These are phyloP conservation scores for Odontomachus brunneus DNA, from an alignment of 1,140 invertebrate species.

Conservation along the genomic window DNA sequence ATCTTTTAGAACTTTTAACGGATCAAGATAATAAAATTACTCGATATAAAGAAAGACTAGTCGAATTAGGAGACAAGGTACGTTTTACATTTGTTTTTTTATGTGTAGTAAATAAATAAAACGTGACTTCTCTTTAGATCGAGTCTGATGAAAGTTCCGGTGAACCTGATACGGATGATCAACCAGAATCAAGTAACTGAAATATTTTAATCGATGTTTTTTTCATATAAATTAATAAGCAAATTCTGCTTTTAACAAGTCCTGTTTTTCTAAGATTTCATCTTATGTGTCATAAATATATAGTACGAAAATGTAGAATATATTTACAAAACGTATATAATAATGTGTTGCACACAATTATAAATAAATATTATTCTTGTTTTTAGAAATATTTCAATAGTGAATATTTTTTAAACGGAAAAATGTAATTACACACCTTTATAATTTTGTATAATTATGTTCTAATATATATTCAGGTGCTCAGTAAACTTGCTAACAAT, in stretches of 20 bases:
- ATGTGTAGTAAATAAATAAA: background rate
- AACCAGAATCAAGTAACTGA: conserved; percentile 79
- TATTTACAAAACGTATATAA: conserved; percentile 55
- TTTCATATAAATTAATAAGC: conserved; percentile 13
- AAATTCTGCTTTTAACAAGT: background rate
- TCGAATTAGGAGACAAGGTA: conserved; percentile 90
- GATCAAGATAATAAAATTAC: conserved; percentile 93
- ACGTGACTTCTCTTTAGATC: conserved; percentile 70
- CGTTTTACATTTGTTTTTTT: background rate
- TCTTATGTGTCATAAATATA: conserved; percentile 11
- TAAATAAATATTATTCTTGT: background rate
- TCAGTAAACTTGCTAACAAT: conserved; percentile 6
- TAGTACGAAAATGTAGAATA: conserved; percentile 26
- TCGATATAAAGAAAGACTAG: conserved; percentile 89
- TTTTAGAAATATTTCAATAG: conserved; percentile 27
- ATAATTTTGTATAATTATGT: background rate
- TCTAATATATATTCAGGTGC: conserved; percentile 6
- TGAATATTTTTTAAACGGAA: background rate
- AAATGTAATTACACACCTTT: background rate
- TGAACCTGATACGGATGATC: conserved; percentile 81
- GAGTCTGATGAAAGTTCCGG: conserved; percentile 82
- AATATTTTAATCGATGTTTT: conserved; percentile 25
- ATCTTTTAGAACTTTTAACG: conserved; percentile 93
- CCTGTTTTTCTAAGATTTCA: conserved; percentile 31
- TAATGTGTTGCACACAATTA: conserved; percentile 26